These are phyloP conservation scores for Cantharis rufa DNA, from an alignment of 2,888 invertebrate genomes.

Conservation along the genomic window DNA sequence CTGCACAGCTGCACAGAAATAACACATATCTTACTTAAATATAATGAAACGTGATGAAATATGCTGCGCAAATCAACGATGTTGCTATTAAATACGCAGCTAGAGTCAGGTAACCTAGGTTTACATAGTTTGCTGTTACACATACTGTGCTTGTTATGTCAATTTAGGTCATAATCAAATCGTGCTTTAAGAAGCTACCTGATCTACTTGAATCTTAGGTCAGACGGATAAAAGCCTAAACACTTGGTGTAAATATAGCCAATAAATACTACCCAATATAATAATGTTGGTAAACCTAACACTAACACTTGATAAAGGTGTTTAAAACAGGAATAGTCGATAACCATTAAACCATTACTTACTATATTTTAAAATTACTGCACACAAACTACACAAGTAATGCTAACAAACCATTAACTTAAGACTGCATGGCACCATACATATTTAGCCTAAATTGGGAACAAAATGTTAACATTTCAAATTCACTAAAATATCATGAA, in stretches of 20 bases:
- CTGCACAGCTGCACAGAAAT: neutral
- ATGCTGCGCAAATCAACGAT: neutral
- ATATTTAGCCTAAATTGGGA: neutral
- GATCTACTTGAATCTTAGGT: neutral
- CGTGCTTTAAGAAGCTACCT: neutral
- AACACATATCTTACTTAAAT: neutral
- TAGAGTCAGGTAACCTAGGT: neutral
- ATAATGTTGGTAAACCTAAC: neutral
- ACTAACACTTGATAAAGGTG: neutral
- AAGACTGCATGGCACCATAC: neutral
- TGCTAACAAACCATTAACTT: neutral
- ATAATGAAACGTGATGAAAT: neutral
- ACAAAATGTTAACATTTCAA: neutral
- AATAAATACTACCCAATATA: neutral
- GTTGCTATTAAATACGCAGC: neutral
- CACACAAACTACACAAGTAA: neutral
- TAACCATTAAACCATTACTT: neutral
- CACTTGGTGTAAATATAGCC: neutral
- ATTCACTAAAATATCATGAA: neutral
- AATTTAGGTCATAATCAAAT: neutral
- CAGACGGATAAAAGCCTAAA: neutral
- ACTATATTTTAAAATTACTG: neutral
- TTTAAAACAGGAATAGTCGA: neutral
- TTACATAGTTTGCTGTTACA: neutral
- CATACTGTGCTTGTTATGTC: neutral